phyloP scores from a whole-genome alignment of 2,888 invertebrate species.

The Auanema sp. region DNA sequence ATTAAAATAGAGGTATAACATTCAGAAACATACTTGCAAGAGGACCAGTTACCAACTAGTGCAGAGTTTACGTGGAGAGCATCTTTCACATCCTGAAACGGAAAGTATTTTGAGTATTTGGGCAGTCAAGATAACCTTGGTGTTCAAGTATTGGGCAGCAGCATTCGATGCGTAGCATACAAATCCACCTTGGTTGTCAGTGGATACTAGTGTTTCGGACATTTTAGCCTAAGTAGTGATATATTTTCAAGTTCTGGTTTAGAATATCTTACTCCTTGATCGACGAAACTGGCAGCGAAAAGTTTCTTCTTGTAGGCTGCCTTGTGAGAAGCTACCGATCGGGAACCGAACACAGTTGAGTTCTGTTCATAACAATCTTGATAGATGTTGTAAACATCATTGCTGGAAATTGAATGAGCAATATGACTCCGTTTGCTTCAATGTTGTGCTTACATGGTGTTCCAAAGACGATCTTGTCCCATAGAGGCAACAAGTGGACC shows the following conservation, averaged over 20 bases:
- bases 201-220: no score
- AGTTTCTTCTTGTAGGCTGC: constrained; percentile 16
- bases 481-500: constrained; percentile 32
- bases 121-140: constrained; percentile 62
- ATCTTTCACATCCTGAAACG: constrained; percentile 26
- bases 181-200: constrained; percentile 46
- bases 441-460: constrained; percentile 15
- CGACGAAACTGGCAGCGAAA: constrained; percentile 27
- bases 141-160: constrained; percentile 33
- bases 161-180: constrained; percentile 41
- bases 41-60: constrained; percentile 28
- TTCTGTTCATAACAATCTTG: constrained; percentile 54
- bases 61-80: constrained; percentile 31
- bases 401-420: constrained; percentile 20
- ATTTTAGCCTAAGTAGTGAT: constrained; percentile 23
- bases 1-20: not conserved
- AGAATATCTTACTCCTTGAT: constrained; percentile 43
- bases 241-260: not conserved
- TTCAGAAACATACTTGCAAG: constrained; percentile 29
- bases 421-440: not conserved
- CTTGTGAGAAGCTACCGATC: constrained; percentile 13
- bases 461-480: constrained; percentile 35
- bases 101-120: constrained; percentile 8
- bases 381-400: constrained; percentile 52
- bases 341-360: constrained; percentile 29